Conservation (phyloP, 2,888 invertebrate species). For the Dynastes grantii region DNA sequence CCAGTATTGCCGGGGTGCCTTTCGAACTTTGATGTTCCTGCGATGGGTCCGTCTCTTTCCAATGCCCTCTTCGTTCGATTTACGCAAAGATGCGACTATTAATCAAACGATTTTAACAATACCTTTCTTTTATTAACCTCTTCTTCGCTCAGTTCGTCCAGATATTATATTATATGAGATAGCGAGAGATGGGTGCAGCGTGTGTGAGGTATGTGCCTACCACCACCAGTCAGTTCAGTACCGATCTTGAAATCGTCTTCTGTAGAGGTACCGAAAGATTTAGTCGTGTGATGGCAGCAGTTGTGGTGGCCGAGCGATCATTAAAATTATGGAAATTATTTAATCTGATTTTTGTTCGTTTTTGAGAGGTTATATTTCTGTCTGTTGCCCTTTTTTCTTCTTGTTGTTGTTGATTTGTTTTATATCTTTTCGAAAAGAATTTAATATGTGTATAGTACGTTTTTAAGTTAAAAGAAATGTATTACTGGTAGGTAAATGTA, state of each 20-base stretch:
- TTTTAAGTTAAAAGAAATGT: too few species aligned
- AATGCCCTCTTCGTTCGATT: constrained; percentile 17
- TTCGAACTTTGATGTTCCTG: constrained; percentile 5
- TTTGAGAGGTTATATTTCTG: not conserved
- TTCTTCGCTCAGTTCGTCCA: constrained; percentile 1
- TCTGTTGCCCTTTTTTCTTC: too few species aligned
- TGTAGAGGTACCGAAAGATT: too few species aligned
- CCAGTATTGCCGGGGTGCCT: constrained; percentile 52
- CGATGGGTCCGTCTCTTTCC: constrained; percentile 2
- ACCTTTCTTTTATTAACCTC: constrained; percentile 17
- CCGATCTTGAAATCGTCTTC: too few species aligned
- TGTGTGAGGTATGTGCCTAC: constrained; percentile 34
- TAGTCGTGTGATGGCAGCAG: too few species aligned
- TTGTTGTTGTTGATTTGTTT: too few species aligned
- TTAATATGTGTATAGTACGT: too few species aligned
- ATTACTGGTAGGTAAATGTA: too few species aligned
- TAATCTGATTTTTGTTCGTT: constrained; percentile 48
- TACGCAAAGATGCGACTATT: constrained; percentile 53
- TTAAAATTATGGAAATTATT: constrained; percentile 57
- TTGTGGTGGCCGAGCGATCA: constrained; percentile 16
- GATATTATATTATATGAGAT: constrained; percentile 32
- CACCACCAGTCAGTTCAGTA: too few species aligned
- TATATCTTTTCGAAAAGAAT: too few species aligned
- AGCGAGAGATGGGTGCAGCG: not conserved
- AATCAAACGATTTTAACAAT: constrained; percentile 57